phyloP scores from a whole-genome alignment of 2,113 vertebrate genomes.

The Delphinus delphis region DNA sequence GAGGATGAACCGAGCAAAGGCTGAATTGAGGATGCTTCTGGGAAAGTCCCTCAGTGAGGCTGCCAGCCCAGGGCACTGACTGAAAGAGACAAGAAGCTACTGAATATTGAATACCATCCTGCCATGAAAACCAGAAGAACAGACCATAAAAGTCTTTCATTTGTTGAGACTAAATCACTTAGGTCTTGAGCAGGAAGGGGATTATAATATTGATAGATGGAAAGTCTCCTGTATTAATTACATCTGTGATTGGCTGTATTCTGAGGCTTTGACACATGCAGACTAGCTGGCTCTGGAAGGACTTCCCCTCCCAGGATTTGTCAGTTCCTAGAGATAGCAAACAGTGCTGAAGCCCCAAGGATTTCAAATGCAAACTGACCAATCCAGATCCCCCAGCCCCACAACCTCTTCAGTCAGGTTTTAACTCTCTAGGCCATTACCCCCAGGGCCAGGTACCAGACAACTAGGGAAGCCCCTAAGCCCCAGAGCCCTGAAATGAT shows the following conservation, averaged over 20 bases:
- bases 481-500: neutral
- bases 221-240: neutral
- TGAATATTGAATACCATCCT: neutral
- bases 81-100: neutral
- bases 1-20: neutral
- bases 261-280: neutral
- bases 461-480: neutral
- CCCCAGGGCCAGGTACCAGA: neutral
- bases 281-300: neutral
- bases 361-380: neutral
- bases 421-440: neutral
- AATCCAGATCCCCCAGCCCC: no score
- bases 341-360: neutral
- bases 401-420: neutral
- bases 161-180: neutral
- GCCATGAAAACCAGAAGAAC: neutral
- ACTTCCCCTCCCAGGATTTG: neutral
- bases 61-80: neutral
- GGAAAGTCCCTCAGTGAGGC: neutral
- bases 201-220: no score
- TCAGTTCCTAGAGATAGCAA: fast-evolving
- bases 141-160: neutral
- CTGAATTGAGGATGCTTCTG: neutral
- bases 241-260: neutral
- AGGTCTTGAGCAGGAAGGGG: no score